Evolutionary conservation across 2,113 vertebrate genomes (phyloP), one percentile per base, ranked within the genome.

Genomic region (Lophotis ruficrista): DNA sequence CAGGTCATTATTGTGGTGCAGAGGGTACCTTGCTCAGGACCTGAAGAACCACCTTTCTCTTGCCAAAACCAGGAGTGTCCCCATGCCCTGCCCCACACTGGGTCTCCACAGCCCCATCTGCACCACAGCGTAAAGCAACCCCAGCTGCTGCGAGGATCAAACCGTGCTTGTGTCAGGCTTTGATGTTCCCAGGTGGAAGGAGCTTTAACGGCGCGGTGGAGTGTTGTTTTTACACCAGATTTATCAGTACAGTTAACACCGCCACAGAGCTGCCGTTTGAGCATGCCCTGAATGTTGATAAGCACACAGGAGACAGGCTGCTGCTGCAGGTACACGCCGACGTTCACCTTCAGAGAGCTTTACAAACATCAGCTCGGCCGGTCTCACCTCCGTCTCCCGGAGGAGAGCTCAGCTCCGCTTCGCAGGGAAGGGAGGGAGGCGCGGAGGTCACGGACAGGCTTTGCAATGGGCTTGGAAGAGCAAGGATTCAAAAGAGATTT

Each of bases 171-270:
- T 86, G 71, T 47, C 3, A 4, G 24, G 51, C 93, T 97, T 90
- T 90, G 93, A 94, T 91, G 93, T 5, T 94, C 95, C 71, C 84
- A 54, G 84, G 92, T 33, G 84, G 87, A 94, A 83, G 90, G 76
- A 81, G 92, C 71, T 86, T 17, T 33, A 51, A 12, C 66, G 2
- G 93, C 11, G 15, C 23, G 7, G 33, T 1, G 54, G 87, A 97
- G 96, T 90, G 96, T 88, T 96, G 94, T 94, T 97, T 95, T 94
- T 86, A 95, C 93, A 92, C 43, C 6, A 73, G 90, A 95, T 96
- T 94, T 93, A 96, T 95, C 96, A 81, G 96, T 54, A 35, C 85
- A 8, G 93, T 86, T 96, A 94, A 86, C 96, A 41, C 17, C 4
- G 27, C 45, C 93, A 47, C 90, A 5, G 96, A 90, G 93, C 90